These are phyloP conservation scores for Heterotis niloticus DNA, from an alignment of 2,113 vertebrate species.

Conservation along the genomic window DNA sequence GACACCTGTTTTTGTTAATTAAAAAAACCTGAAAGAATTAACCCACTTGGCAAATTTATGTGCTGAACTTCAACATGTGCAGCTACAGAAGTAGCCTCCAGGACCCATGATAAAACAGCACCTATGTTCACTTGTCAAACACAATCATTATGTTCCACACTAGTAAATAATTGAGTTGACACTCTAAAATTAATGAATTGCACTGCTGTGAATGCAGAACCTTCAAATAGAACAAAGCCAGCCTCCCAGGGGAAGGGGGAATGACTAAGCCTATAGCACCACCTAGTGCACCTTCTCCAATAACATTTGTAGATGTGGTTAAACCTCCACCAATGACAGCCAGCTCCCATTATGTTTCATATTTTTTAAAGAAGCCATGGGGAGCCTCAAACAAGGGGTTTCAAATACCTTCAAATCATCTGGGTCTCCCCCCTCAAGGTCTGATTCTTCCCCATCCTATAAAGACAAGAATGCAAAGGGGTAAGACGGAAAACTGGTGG, in stretches of 20 bases:
- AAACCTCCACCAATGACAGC: background rate
- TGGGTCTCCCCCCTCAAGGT: slow-evolving; percentile 85
- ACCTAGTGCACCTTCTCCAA: slow-evolving; percentile 15
- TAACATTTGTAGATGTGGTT: background rate
- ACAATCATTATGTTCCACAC: no score
- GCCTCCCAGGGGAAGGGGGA: background rate
- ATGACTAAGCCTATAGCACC: background rate
- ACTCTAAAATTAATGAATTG: no score
- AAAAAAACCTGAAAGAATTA: no score
- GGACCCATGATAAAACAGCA: no score
- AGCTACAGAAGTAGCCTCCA: no score
- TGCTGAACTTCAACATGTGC: no score
- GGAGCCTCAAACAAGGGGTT: slow-evolving; percentile 25
- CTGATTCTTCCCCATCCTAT: slow-evolving; percentile 95
- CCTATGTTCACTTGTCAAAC: no score
- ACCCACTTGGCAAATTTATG: no score
- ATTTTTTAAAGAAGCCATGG: background rate
- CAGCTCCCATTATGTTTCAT: background rate
- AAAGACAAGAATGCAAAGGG: slow-evolving; percentile 81
- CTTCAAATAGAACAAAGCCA: background rate
- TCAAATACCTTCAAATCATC: slow-evolving; percentile 91
- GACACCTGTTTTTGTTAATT: no score
- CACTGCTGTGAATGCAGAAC: no score
- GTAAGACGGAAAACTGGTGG: slow-evolving; percentile 58
- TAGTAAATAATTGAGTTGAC: no score